Percentiles rank a stretch among this genome's conserved stretches.
Conservation (phyloP, 2,888 invertebrate genomes). For the Rhorus exstirpatorius region DNA sequence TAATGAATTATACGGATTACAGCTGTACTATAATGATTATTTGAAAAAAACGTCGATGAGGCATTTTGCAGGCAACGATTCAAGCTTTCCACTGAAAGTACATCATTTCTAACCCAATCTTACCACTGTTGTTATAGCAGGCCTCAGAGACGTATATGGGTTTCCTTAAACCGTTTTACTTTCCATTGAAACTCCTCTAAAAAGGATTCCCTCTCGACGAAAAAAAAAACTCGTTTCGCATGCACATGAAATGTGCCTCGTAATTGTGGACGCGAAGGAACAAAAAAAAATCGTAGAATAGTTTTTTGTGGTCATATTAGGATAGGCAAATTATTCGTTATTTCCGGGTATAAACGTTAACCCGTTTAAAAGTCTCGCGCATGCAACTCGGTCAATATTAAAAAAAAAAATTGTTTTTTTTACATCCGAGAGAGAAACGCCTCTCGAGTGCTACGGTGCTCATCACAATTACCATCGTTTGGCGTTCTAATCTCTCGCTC, state of each 20-base stretch:
- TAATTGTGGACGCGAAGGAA: constrained; percentile 21
- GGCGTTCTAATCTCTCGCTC: constrained; percentile 55
- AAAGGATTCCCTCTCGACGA: background rate
- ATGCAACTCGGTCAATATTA: constrained; percentile 58
- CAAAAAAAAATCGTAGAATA: background rate
- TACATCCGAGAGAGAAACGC: constrained; percentile 6
- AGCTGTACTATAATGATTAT: too few relatives aligned
- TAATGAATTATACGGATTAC: too few relatives aligned
- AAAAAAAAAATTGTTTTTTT: constrained; percentile 13
- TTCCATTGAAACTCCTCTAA: background rate
- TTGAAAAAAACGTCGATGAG: too few relatives aligned
- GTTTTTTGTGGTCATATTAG: background rate
- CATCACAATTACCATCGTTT: constrained; percentile 68
- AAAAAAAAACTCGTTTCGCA: background rate
- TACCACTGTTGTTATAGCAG: too few relatives aligned
- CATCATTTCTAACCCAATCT: too few relatives aligned
- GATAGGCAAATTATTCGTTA: constrained; percentile 56
- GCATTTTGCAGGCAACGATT: too few relatives aligned
- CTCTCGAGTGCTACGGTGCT: constrained; percentile 44
- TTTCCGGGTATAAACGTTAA: constrained; percentile 47
- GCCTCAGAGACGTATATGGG: too few relatives aligned
- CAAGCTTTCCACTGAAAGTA: too few relatives aligned
- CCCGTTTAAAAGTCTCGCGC: constrained; percentile 21
- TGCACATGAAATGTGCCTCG: background rate
- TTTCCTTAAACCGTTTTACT: too few relatives aligned